These are phyloP conservation scores for Pangasius macronema DNA, from an alignment of 2,797 vertebrate species.

Conservation along the genomic window DNA sequence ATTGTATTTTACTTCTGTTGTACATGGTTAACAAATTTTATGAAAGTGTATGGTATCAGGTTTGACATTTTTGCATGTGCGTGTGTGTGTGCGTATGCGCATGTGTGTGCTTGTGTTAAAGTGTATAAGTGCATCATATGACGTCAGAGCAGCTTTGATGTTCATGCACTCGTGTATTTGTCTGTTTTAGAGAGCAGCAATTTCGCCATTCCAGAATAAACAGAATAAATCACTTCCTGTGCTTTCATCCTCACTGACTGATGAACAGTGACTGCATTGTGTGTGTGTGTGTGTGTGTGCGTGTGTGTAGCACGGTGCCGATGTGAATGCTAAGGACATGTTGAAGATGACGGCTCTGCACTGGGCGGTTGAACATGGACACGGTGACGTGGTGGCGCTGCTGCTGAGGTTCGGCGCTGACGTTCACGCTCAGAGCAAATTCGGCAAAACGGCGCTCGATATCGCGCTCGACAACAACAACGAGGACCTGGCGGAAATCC, in stretches of 20 bases:
- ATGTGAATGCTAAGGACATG: conserved; percentile 89
- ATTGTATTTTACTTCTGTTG: background rate
- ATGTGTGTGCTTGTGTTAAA: background rate
- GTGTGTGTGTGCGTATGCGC: no score
- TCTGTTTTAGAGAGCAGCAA: conserved; percentile 48
- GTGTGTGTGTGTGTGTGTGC: conserved; percentile 12
- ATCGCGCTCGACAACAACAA: conserved; percentile 85
- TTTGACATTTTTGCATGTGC: background rate
- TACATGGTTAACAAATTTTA: background rate
- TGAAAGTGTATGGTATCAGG: background rate
- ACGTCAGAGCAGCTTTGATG: conserved; percentile 48
- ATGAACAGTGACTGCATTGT: conserved; percentile 40
- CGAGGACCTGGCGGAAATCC: conserved; percentile 82
- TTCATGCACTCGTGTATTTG: conserved; percentile 25
- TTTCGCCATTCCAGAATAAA: conserved; percentile 45
- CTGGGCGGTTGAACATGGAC: conserved; percentile 86
- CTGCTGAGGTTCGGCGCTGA: conserved; percentile 85
- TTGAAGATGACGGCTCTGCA: conserved; percentile 89
- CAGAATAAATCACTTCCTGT: conserved; percentile 42
- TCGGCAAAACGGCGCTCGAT: conserved; percentile 86
- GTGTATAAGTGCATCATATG: background rate
- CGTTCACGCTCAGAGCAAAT: conserved; percentile 86
- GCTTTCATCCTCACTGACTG: conserved; percentile 64
- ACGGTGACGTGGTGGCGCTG: conserved; percentile 83
- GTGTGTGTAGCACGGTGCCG: conserved; percentile 79